Evolutionary conservation across 2,888 invertebrate genomes (phyloP), one percentile per base, ranked within the genome.

Genomic region (Limnephilus marmoratus): DNA sequence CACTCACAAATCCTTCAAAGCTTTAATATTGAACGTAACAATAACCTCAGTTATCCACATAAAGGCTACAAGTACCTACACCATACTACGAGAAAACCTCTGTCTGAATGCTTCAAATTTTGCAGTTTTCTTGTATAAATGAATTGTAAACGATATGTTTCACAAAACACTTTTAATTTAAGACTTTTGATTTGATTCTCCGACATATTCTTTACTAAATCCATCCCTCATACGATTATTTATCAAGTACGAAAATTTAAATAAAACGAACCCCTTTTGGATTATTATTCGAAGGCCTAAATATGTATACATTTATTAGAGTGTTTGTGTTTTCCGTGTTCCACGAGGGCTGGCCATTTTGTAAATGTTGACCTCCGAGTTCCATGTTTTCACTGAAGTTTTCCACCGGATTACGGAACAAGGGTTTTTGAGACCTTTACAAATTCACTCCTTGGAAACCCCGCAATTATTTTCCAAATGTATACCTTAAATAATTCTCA

Each of bases 401-500:
- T 86, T 45, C 86, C 86, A 11, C 86, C 86, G 86, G 86, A 86
- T 86, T 86, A 86, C 13, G 86, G 45, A 49, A 41, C 41, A 86
- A 45, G 86, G 86, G 41, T 86, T 86, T 68, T 86, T 49, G 41
- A 49, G 86, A 29, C 49, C 86, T 86, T 86, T 86, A 86, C 86
- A 86, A 86, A 86, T 86, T 49, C 86, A 29, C 49, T 86, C 86
- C 86, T 49, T 86, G 86, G 49, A 86, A 86, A 45, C 86, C 86
- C 45, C 86, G 86, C 86, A 86, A 86, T 86, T 86, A 86, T 86
- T 86, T 86, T 86, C 41, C 49, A 29, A 86, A 86, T 86, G 86
- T 86, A 45, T 86, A 86, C 86, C 86, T 86, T 45, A 49, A 86
- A 86, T 86, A 45, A 86, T 49, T 86, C 86, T 86, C 86, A 86